These are phyloP conservation scores for Micropterix aruncella DNA, from an alignment of 2,888 invertebrate species.

Conservation along the genomic window DNA sequence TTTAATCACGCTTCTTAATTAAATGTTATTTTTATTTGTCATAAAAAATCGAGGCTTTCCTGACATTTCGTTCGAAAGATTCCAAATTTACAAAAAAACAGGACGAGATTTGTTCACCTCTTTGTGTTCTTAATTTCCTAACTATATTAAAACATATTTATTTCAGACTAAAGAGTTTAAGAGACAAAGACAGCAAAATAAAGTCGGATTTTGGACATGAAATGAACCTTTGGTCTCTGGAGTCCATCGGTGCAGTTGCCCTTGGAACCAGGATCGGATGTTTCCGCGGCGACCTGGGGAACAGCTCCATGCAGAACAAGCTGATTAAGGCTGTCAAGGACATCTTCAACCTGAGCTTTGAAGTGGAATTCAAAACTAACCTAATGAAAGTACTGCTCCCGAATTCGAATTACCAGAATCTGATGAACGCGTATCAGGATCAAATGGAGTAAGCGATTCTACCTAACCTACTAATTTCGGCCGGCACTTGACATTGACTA, in stretches of 20 bases:
- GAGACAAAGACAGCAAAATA: slow-evolving; percentile 12
- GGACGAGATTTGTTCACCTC: no score
- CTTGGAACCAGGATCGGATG: slow-evolving; percentile 14
- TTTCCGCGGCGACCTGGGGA: slow-evolving; percentile 11
- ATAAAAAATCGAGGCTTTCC: no score
- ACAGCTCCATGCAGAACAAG: slow-evolving; percentile 10
- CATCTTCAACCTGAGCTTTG: neutral
- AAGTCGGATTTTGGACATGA: slow-evolving; percentile 9
- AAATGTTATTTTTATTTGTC: no score
- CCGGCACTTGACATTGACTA: no score
- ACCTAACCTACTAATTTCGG: no score
- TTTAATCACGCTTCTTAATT: no score
- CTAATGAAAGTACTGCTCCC: neutral
- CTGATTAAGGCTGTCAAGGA: slow-evolving; percentile 4
- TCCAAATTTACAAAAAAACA: no score
- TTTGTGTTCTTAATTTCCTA: no score
- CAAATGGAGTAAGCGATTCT: no score
- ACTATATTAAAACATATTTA: no score
- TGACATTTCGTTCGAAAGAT: no score
- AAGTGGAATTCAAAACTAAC: neutral
- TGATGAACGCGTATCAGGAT: neutral
- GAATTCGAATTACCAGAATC: neutral
- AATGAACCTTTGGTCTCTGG: slow-evolving; percentile 15
- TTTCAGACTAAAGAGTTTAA: slow-evolving; percentile 12
- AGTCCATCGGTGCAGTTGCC: slow-evolving; percentile 13